A percentile compares a stretch with the other conserved stretches of the same genome.
Conservation (phyloP, 2,888 invertebrate genomes). For the Opisthograptis luteolata region DNA sequence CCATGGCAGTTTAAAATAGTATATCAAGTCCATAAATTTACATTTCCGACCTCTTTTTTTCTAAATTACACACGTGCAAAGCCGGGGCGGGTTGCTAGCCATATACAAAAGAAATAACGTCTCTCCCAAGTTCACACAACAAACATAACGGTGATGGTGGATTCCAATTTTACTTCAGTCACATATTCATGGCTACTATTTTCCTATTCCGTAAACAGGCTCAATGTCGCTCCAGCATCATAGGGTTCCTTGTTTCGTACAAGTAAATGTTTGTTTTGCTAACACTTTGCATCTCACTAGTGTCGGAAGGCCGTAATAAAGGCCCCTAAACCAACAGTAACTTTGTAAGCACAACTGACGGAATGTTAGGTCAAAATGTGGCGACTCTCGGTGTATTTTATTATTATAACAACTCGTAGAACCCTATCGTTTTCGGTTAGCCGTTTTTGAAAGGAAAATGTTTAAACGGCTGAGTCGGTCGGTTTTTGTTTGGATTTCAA, state of each 20-base stretch:
- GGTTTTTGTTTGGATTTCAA: slow-evolving; percentile 10
- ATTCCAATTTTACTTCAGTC: neutral
- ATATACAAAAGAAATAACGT: neutral
- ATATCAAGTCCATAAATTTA: too few species aligned
- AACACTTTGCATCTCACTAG: slow-evolving; percentile 34
- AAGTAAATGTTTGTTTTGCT: slow-evolving; percentile 43
- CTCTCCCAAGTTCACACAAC: neutral
- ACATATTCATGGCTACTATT: slow-evolving; percentile 13
- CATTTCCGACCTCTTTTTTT: too few species aligned
- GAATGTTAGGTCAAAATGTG: slow-evolving; percentile 33
- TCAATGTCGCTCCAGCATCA: slow-evolving; percentile 30
- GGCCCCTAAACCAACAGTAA: slow-evolving; percentile 51
- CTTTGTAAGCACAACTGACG: slow-evolving; percentile 41
- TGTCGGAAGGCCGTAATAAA: slow-evolving; percentile 41
- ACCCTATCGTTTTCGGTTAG: slow-evolving; percentile 14
- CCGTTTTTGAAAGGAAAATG: slow-evolving; percentile 23
- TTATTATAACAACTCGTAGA: slow-evolving; percentile 28
- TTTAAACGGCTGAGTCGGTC: slow-evolving; percentile 4
- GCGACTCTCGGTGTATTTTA: slow-evolving; percentile 29
- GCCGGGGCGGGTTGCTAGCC: too few species aligned
- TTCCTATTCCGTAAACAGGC: slow-evolving; percentile 41
- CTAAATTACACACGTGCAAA: too few species aligned
- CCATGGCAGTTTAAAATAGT: too few species aligned
- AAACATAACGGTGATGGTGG: neutral
- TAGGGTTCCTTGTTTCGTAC: slow-evolving; percentile 40